Evolutionary conservation across 2,888 invertebrate genomes (phyloP).

Genomic region (Megastigmus dorsalis): DNA sequence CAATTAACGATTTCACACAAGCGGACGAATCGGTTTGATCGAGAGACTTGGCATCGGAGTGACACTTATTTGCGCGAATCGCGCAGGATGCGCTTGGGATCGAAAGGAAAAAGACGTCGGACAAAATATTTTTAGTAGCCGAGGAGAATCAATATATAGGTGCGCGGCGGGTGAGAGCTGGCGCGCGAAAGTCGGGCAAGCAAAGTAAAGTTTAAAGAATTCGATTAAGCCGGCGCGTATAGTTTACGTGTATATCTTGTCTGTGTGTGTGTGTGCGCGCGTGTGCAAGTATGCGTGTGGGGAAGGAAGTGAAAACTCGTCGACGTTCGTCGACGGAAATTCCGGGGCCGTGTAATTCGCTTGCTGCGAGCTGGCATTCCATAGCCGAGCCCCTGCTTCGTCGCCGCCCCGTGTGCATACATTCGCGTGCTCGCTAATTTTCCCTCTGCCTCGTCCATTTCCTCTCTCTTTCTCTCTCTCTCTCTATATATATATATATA

Average conservation of each 20-base stretch:
- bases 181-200: constrained; percentile 40
- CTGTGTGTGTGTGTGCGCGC: too few species aligned
- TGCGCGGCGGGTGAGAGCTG: not conserved
- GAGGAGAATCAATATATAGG: constrained; percentile 23
- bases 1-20: too few species aligned
- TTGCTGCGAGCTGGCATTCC: constrained; percentile 5
- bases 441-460: constrained; percentile 25
- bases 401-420: not conserved
- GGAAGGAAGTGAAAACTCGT: not conserved
- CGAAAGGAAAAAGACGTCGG: too few species aligned
- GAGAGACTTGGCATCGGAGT: too few species aligned
- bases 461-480: not conserved
- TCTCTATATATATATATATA: too few species aligned
- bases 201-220: constrained; percentile 48
- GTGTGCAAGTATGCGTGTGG: not conserved
- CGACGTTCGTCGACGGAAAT: constrained; percentile 25
- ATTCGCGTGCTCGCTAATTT: constrained; percentile 43
- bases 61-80: constrained; percentile 4
- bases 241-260: too few species aligned
- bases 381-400: too few species aligned
- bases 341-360: constrained; percentile 41
- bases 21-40: too few species aligned
- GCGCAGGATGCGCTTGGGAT: not conserved
- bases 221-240: constrained; percentile 38
- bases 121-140: not conserved